Base-by-base conservation (phyloP, 2,888 invertebrate species). In the Neria commutata region DNA sequence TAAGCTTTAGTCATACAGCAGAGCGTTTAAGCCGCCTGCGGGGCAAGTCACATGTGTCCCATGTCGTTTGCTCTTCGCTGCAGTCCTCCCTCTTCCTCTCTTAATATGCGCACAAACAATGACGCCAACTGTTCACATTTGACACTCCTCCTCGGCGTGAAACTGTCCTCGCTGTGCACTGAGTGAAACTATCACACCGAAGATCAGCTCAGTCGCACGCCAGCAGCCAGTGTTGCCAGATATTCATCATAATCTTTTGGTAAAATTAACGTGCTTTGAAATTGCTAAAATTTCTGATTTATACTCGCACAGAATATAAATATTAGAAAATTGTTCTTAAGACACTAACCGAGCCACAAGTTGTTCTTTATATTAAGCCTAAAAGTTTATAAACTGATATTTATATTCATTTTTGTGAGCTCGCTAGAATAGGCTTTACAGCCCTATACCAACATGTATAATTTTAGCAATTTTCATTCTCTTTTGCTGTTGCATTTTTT, bases 131-230 rank as follows among this genome's bases (percentile, higher is more conserved):
- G 49, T 54, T 54, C 21, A 61, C 63, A 61, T 42, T 46, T 47
- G 63, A 58, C 61, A 59, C 63, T 63, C 56, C 59, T 63, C 47
- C 57, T 56, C 25, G 52, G 11, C 21, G 29, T 42, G 25, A 24
- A 17, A 45, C 23, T 17, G 26, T 16, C 17, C 29, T 16, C n/a
- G 37, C 51, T 8, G 19, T 33, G 45, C 50, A 50, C 40, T 45
- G 50, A 56, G 51, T 37, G 46, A 52, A 45, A 50, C 33, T 56
- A 50, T 50, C 56, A 45, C 45, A 45, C 47, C 51, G 34, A 42
- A 46, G 50, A 49, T 50, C 56, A 26, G 37, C 34, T 10, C 17
- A 5, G 47, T 49, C 40, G 45, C 50, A 23, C 45, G 25, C 40
- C 40, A 29, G 21, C 54, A 48, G 46, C 16, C 26, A 25, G 24